Conservation (phyloP, 2,888 invertebrate species). For the Homarus gammarus region DNA sequence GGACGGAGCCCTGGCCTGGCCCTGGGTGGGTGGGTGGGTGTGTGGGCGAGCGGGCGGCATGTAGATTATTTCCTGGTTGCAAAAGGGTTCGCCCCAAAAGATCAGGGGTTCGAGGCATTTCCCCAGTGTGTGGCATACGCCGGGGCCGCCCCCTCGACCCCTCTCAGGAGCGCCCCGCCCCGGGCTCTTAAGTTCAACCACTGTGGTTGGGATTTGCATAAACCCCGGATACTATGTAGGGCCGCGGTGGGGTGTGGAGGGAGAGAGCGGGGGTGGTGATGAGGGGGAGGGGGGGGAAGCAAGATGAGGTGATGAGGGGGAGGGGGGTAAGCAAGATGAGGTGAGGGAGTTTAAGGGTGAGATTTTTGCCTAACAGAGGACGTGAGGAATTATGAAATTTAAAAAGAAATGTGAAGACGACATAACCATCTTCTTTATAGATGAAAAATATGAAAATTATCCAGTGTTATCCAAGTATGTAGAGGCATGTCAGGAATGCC, state of each 20-base stretch:
- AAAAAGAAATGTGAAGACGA: no score
- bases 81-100: neutral
- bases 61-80: neutral
- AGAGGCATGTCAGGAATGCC: no score
- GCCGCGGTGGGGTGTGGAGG: neutral
- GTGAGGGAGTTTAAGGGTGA: neutral
- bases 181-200: neutral
- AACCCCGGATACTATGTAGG: constrained; percentile 19
- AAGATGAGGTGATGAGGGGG: no score
- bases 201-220: constrained; percentile 25
- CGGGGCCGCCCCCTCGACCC: neutral
- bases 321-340: neutral
- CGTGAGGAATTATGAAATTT: no score
- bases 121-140: neutral
- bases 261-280: no score
- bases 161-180: neutral
- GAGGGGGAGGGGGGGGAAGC: no score
- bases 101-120: neutral
- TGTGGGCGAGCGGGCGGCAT: neutral
- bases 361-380: neutral
- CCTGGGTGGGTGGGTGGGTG: neutral
- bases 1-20: no score
- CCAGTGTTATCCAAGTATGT: no score
- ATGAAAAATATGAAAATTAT: no score
- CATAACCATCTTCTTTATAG: no score